Conservation (phyloP, 2,888 invertebrate genomes). For the Allophyes oxyacanthae region DNA sequence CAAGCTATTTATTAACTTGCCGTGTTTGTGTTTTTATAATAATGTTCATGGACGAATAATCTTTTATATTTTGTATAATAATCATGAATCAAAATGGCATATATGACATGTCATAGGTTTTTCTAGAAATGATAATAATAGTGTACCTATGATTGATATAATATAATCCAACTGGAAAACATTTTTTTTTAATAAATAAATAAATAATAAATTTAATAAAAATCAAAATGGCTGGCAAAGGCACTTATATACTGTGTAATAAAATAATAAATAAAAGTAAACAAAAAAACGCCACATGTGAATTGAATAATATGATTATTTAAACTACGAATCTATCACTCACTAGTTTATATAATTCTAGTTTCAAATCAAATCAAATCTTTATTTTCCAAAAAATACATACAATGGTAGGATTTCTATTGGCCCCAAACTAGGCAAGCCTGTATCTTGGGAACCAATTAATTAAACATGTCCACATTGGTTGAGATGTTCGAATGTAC, state of each 20-base stretch:
- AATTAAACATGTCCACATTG: too few species aligned
- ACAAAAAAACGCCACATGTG: slow-evolving; percentile 24
- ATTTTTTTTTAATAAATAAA: too few species aligned
- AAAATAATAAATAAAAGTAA: slow-evolving; percentile 16
- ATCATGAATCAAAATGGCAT: slow-evolving; percentile 13
- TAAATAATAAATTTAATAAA: slow-evolving; percentile 20
- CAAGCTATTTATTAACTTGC: too few species aligned
- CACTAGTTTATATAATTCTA: background rate
- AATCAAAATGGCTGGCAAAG: slow-evolving; percentile 48
- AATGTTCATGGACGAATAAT: background rate
- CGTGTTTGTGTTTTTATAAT: too few species aligned
- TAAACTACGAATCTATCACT: slow-evolving; percentile 21
- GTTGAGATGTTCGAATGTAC: too few species aligned
- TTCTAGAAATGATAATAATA: background rate
- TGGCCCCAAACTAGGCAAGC: too few species aligned
- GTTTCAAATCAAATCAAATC: too few species aligned
- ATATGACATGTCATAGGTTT: slow-evolving; percentile 31
- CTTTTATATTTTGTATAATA: background rate
- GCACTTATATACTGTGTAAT: slow-evolving; percentile 55
- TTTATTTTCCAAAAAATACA: too few species aligned
- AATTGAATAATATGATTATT: slow-evolving; percentile 20
- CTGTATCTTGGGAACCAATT: too few species aligned
- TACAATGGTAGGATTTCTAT: too few species aligned
- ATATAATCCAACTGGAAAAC: too few species aligned
- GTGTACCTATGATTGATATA: slow-evolving; percentile 8